Conservation (phyloP, 2,888 invertebrate species). For the Drosophila leonis region DNA sequence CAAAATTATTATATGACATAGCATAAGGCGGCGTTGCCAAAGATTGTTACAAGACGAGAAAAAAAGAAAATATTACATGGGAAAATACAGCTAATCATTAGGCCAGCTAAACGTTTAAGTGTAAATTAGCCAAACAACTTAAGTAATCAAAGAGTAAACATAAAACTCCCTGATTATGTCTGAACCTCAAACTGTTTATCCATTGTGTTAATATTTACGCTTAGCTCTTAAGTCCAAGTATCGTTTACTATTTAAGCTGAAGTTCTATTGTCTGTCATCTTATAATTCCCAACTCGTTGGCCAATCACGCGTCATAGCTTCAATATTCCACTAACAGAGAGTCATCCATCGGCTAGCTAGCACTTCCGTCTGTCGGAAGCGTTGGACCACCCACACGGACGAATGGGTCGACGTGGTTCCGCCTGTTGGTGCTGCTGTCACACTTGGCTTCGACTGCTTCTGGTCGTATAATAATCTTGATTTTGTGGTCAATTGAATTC, state of each 20-base stretch:
- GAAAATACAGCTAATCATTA: not conserved
- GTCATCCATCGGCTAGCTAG: slow-evolving; percentile 31
- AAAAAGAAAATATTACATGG: not conserved
- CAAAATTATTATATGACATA: no score
- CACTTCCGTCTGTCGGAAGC: slow-evolving; percentile 38
- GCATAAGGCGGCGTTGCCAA: no score
- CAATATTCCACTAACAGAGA: slow-evolving; percentile 35
- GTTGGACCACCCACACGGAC: slow-evolving; percentile 14
- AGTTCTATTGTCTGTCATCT: slow-evolving; percentile 38
- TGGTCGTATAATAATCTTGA: slow-evolving; percentile 82
- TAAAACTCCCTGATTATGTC: no score
- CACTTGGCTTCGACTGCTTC: slow-evolving; percentile 39
- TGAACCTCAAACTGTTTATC: not conserved
- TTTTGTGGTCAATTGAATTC: slow-evolving; percentile 84
- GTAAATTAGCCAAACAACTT: not conserved
- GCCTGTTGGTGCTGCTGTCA: slow-evolving; percentile 39
- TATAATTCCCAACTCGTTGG: slow-evolving; percentile 58
- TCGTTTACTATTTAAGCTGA: slow-evolving; percentile 24
- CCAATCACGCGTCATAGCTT: slow-evolving; percentile 42
- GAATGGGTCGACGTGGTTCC: slow-evolving; percentile 5
- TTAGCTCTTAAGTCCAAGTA: slow-evolving; percentile 1
- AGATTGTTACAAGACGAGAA: not conserved
- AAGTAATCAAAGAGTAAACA: not conserved
- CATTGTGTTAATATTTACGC: not conserved
- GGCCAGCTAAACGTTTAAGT: not conserved